Evolutionary conservation across 2,113 vertebrate genomes (phyloP).

Genomic region (Jacana jacana): DNA sequence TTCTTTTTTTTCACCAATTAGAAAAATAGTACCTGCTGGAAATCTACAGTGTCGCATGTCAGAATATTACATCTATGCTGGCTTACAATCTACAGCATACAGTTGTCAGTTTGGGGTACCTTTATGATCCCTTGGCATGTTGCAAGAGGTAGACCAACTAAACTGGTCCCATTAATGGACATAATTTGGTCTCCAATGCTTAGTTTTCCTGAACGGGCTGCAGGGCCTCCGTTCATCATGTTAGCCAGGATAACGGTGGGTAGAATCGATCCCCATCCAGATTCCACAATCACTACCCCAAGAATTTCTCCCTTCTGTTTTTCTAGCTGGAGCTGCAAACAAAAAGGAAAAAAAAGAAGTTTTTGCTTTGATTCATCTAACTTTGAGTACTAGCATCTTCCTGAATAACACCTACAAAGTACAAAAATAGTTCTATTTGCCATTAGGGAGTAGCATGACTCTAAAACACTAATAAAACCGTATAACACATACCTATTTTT

Average conservation of each 20-base stretch:
- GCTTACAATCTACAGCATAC: not conserved
- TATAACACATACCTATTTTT: not conserved
- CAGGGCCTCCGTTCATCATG: conserved; percentile 97
- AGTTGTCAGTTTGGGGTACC: conserved; percentile 70
- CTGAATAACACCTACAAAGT: not conserved
- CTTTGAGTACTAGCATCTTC: not conserved
- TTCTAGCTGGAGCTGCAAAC: conserved; percentile 90
- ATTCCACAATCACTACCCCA: conserved; percentile 97
- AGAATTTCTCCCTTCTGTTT: conserved; percentile 98
- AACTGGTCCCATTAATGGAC: conserved; percentile 98
- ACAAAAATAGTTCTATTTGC: not conserved
- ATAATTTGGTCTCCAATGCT: conserved; percentile 99
- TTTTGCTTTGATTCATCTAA: not conserved
- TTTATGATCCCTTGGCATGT: conserved; percentile 99
- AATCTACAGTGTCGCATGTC: not conserved
- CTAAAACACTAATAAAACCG: not conserved
- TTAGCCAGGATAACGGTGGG: conserved; percentile 98
- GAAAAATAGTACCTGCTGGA: not conserved
- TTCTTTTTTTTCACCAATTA: not conserved
- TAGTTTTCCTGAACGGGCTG: conserved; percentile 94
- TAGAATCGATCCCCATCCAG: conserved; percentile 97
- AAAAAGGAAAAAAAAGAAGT: not conserved
- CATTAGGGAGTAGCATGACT: not conserved
- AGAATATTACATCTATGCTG: not conserved
- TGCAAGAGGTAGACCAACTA: conserved; percentile 95